Evolutionary conservation across 2,113 vertebrate species (phyloP).

Genomic region (Phyllostomus hastatus): DNA sequence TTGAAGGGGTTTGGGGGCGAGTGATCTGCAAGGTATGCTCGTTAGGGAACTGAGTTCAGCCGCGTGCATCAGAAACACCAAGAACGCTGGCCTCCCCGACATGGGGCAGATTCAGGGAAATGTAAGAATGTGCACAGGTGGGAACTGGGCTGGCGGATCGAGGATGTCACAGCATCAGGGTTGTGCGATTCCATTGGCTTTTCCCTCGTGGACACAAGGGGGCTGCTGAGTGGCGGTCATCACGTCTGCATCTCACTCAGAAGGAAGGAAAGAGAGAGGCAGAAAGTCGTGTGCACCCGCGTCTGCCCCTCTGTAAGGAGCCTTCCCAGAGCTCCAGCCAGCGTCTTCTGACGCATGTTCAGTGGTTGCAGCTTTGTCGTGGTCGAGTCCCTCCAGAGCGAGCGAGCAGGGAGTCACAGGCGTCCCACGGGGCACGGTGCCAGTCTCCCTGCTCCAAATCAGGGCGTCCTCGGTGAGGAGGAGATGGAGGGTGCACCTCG

Average conservation of each 20-base stretch:
- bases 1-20: not conserved
- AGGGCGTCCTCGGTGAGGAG: not conserved
- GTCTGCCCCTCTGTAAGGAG: not conserved
- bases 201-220: not conserved
- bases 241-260: not conserved
- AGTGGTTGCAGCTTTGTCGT: not conserved
- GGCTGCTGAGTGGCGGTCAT: not conserved
- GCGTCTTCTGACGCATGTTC: not conserved
- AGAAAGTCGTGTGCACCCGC: fast-evolving
- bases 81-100: not conserved
- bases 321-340: not conserved
- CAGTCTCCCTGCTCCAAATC: not conserved
- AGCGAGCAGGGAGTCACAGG: not conserved
- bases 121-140: not conserved
- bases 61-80: not conserved
- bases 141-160: not conserved
- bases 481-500: not conserved
- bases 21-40: not conserved
- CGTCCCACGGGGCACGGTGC: not conserved
- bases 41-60: not conserved
- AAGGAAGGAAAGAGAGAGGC: not conserved
- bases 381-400: fast-evolving
- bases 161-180: not conserved
- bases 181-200: not conserved
- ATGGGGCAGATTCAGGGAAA: not conserved